Evolutionary conservation across 2,113 vertebrate genomes (phyloP), one percentile per base, ranked within the genome.

Genomic region (Asarcornis scutulata): DNA sequence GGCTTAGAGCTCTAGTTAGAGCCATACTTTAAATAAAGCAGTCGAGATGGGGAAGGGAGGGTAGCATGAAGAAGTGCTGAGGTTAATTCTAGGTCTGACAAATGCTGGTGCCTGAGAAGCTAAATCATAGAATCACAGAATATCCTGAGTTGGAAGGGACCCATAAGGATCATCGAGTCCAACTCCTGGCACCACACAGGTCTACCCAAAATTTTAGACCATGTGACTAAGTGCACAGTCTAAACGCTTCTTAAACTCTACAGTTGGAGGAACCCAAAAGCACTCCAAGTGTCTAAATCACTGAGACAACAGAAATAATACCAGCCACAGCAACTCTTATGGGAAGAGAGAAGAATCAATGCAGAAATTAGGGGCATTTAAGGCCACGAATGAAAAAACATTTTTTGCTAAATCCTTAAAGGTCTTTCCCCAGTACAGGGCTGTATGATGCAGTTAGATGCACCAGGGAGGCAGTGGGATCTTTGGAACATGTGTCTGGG

Each of bases 371-470:
- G 74, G 92, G 80, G 31, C 20, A 29, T 90, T 96, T 46, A 53
- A 50, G 78, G 74, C 76, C 22, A 77, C 0, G 2, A 66, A 36
- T 9, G 12, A 10, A 44, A 60, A 93, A 56, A 4, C 16, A 7
- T 5, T 84, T 52, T 83, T 36, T 62, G 38, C 31, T 50, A 46
- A 8, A 82, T 38, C 29, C 17, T 64, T 55, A 67, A 4, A 48
- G 42, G 42, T 36, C 55, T 46, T 8, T 42, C 13, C 58, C 50
- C 38, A 13, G 66, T 16, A 16, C 73, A 32, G 16, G 83, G 69
- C 17, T 6, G 0, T 3, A 18, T 0, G 0, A 15, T 63, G 56
- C 36, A 0, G 0, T 5, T 26, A 14, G 86, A 4, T 21, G 6
- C 42, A 18, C 17, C 29, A 6, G 38, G 73, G 69, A 38, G 7